Evolutionary conservation across 2,888 invertebrate genomes (phyloP).

Genomic region (Pecten maximus): DNA sequence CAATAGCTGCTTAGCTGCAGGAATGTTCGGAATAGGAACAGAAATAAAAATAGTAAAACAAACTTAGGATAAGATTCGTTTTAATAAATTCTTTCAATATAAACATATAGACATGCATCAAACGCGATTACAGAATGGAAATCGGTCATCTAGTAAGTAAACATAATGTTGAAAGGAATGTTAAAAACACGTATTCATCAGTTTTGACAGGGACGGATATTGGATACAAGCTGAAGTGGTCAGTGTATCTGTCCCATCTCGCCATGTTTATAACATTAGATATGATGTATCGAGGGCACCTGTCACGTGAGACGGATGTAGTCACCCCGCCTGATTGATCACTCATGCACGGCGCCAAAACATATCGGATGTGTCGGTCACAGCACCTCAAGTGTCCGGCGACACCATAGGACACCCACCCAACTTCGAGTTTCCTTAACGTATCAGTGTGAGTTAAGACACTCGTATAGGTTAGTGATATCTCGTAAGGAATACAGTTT

Average conservation of each 20-base stretch:
- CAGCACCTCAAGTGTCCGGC: not conserved
- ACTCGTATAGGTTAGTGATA: not conserved
- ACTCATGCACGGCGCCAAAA: not conserved
- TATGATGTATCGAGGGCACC: not conserved
- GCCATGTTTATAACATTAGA: not conserved
- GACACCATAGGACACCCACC: not conserved
- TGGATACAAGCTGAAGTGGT: not conserved
- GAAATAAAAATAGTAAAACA: too few species aligned
- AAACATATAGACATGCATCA: not conserved
- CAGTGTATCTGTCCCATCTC: not conserved
- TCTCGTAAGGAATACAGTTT: not conserved
- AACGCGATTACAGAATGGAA: not conserved
- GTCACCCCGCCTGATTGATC: not conserved
- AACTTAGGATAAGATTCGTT: not conserved
- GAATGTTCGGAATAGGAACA: too few species aligned
- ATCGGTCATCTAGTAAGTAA: not conserved
- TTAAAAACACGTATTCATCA: not conserved
- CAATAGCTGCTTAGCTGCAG: too few species aligned
- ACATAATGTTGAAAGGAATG: not conserved
- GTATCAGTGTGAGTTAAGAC: not conserved
- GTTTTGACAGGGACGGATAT: not conserved
- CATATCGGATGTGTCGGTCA: not conserved
- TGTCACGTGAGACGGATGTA: not conserved
- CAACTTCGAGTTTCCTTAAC: not conserved
- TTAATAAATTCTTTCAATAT: slow-evolving; percentile 1